phyloP scores from a whole-genome alignment of 2,113 vertebrate species.

The Hucho hucho region DNA sequence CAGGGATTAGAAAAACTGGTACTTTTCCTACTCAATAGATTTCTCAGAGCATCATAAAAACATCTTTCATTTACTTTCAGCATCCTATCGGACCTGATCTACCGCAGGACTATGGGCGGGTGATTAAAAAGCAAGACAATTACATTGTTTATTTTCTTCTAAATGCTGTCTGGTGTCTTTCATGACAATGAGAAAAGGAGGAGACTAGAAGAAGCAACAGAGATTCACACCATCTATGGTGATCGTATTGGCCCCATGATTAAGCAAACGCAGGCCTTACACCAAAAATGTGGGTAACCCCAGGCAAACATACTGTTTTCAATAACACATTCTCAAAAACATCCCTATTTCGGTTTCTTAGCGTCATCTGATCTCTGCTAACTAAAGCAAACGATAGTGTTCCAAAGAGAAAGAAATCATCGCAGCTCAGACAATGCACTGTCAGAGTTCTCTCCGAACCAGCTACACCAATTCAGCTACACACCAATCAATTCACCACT shows the following conservation, averaged over 20 bases:
- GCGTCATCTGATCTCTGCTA: background rate
- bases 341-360: background rate
- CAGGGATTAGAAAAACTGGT: slow-evolving; percentile 11
- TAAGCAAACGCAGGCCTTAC: background rate
- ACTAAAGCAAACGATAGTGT: background rate
- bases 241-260: slow-evolving; percentile 8
- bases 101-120: background rate
- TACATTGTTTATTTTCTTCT: background rate
- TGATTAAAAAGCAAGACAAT: slow-evolving; percentile 8
- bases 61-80: slow-evolving; percentile 8
- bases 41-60: slow-evolving; percentile 27
- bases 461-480: too few species aligned
- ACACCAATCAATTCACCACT: too few species aligned
- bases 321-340: background rate
- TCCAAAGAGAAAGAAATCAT: background rate
- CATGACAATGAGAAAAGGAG: background rate
- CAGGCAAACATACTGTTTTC: background rate
- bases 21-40: slow-evolving; percentile 24
- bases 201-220: background rate
- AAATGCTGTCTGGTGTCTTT: background rate
- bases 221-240: too few species aligned
- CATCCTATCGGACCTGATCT: background rate
- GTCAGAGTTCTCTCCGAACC: too few species aligned
- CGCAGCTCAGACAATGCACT: too few species aligned
- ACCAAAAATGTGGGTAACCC: background rate